Percentiles rank a stretch among this genome's conserved stretches.
Evolutionary conservation across 2,797 vertebrate genomes (phyloP).

Genomic region (Brachyrhaphis roseni): DNA sequence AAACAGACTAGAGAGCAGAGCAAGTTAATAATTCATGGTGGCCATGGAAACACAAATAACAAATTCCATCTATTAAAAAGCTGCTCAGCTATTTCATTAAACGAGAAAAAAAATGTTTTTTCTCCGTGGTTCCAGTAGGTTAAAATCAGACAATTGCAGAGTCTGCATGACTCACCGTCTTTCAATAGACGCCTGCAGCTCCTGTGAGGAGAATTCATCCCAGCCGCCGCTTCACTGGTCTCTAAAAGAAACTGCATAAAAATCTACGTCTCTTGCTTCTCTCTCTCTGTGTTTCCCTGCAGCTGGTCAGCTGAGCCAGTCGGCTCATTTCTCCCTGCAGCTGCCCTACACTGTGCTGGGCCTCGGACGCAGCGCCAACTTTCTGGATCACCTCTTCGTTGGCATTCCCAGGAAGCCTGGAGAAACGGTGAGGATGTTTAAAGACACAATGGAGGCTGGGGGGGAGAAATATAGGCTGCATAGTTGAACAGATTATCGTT

Average conservation of each 20-base stretch:
- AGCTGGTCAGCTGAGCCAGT: constrained; percentile 97
- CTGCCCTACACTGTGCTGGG: constrained; percentile 95
- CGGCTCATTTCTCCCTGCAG: constrained; percentile 93
- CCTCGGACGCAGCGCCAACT: constrained; percentile 95
- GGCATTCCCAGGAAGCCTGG: constrained; percentile 90
- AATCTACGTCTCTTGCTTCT: not conserved
- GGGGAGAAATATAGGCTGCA: not conserved
- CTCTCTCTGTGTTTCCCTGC: constrained; percentile 32
- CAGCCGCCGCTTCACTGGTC: not conserved
- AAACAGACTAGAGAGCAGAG: not conserved
- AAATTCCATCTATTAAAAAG: not conserved
- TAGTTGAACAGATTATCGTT: not conserved
- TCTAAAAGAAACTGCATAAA: not conserved
- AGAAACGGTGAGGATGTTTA: constrained; percentile 80
- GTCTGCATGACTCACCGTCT: constrained; percentile 2
- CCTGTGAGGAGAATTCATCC: not conserved
- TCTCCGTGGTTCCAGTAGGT: not conserved
- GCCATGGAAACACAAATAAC: not conserved
- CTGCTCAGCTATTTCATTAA: not conserved
- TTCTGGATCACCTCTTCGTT: constrained; percentile 93
- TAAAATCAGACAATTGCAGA: not conserved
- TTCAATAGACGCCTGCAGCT: not conserved
- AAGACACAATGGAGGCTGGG: not conserved
- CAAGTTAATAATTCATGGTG: not conserved
- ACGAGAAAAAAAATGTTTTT: not conserved